Base-by-base conservation (phyloP, 1,140 invertebrate genomes). In the Pentalonia nigronervosa region DNA sequence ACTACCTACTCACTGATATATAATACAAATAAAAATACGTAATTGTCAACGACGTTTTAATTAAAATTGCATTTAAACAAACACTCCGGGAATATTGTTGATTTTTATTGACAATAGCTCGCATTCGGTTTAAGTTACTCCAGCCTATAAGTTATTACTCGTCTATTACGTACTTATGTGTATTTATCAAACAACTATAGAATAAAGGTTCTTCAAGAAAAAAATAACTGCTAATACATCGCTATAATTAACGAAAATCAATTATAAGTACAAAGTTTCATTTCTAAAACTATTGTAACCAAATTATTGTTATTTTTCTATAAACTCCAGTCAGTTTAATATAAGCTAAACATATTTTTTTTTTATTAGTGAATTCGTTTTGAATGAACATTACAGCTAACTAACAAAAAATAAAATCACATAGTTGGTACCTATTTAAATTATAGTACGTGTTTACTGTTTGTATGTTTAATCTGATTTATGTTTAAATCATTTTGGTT, bases 121-220 rank as follows among this genome's bases (percentile, higher is more conserved):
- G n/a, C 60, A 67, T 67, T n/a, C 30, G 60, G 60, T 67, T 30
- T 67, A n/a, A 67, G 30, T 67, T n/a, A 11, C 60, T 76, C 30
- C n/a, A n/a, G 60, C n/a, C 30, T 34, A 30, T 76, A 76, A 76
- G 14, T 76, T 76, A 76, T n/a, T 76, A n/a, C n/a, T 76, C 30
- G 60, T 76, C 60, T 76, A 76, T 76, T 76, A n/a, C n/a, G n/a
- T n/a, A n/a, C n/a, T n/a, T n/a, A 30, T 34, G 60, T 76, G 60
- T 76, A 76, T 76, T 76, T n/a, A 76, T 76, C 60, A n/a, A 76
- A 76, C 60, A 76, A 76, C 60, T n/a, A 76, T 76, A 76, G 60
- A 2, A 76, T 76, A 76, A n/a, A 76, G 60, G 60, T 76, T 76
- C 14, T 76, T n/a, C n/a, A 7, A 76, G 60, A 76, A 76, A 76